Base-by-base conservation (phyloP, 2,113 vertebrate genomes). In the Podarcis muralis region DNA sequence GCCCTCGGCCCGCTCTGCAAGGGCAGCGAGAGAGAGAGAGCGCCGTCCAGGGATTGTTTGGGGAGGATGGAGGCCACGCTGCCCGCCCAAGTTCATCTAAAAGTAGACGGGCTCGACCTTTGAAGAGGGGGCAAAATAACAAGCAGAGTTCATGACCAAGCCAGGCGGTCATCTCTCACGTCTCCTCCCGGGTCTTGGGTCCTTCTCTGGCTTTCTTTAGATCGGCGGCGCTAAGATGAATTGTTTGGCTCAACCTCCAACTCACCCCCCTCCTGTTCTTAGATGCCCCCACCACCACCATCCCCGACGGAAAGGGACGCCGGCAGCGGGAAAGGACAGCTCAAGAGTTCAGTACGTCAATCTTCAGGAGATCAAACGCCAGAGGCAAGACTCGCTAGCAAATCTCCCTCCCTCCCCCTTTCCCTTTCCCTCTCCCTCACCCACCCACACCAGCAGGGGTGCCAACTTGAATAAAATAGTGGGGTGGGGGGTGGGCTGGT, bases 131-230 rank as follows among this genome's bases (percentile, higher is more conserved):
- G 1, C 62, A 32, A 18, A 87, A 87, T 12, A 81, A 72, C 40
- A 66, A 57, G 2, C 20, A 27, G 62, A 86, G 89, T 77, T 90
- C 89, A 90, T 25, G 84, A 76, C 79, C 79, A 69, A 78, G 74
- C 59, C 88, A 20, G 23, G 23, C 20, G 30, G 62, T 32, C 78
- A 20, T 13, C 76, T 23, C 83, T 32, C 74, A 57, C 48, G 72
- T 62, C 25, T 18, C 43, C 53, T 27, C 16, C 5, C 6, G 27
- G 13, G 57, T 13, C 84, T 40, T 9, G 57, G 27, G 25, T 22
- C 30, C 11, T 11, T 20, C 43, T 18, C 48, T 27, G 83, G 27
- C 71, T 83, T 65, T 66, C 30, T 76, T 75, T 75, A 83, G 71
- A 27, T 74, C 25, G 87, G 43, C 57, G 57, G 3, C 0, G 1